These are phyloP conservation scores for Margarornis squamiger DNA, from an alignment of 2,797 vertebrate genomes.

Conservation along the genomic window DNA sequence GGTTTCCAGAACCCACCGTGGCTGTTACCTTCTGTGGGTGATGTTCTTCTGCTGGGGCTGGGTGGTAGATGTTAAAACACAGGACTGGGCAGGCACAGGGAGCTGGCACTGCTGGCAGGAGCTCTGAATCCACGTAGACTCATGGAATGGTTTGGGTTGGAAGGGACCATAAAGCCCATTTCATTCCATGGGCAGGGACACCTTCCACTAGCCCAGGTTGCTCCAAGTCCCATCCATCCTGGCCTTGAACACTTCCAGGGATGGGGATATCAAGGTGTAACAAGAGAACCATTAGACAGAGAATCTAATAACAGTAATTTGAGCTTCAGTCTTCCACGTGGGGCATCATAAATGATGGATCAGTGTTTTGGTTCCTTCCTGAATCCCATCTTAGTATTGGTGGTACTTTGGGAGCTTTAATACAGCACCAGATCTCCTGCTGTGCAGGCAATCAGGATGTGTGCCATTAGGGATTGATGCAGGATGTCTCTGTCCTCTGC, in stretches of 20 bases:
- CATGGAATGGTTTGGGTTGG: not conserved
- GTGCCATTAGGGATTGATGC: not conserved
- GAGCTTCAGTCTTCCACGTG: not conserved
- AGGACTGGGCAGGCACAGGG: not conserved
- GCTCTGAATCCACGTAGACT: not conserved
- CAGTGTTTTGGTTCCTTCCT: not conserved
- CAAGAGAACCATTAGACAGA: not conserved
- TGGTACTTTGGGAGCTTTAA: not conserved
- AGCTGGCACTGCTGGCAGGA: not conserved
- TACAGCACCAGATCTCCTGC: not conserved
- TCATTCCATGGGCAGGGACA: not conserved
- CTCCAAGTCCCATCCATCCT: not conserved
- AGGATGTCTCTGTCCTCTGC: not conserved
- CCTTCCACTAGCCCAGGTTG: not conserved
- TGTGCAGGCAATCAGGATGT: not conserved
- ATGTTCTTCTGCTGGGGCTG: not conserved
- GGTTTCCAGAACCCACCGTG: not conserved
- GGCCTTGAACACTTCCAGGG: not conserved
- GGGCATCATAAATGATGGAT: not conserved
- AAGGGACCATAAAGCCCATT: not conserved
- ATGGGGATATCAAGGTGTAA: not conserved
- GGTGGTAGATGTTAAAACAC: not conserved
- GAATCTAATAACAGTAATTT: not conserved
- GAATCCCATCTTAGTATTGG: not conserved
- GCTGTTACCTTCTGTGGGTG: not conserved